phyloP scores from a whole-genome alignment of 1,140 invertebrate genomes.

The Drosophila prosaltans region DNA sequence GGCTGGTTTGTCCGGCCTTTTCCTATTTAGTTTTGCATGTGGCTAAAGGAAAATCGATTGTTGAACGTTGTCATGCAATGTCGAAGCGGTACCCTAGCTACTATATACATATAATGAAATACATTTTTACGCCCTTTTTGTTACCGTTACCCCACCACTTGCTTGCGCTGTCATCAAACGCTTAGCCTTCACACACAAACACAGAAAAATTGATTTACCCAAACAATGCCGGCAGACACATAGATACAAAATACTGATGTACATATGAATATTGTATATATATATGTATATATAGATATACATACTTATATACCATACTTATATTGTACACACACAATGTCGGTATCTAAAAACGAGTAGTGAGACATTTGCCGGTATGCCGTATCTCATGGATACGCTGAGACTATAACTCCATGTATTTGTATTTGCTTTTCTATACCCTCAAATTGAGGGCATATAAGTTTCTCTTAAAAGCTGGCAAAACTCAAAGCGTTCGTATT shows the following conservation, averaged over 20 bases:
- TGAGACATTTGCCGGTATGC: slow-evolving; percentile 14
- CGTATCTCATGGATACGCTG: slow-evolving; percentile 67
- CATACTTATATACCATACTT: slow-evolving; percentile 15
- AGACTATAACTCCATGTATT: slow-evolving; percentile 35
- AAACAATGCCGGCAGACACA: slow-evolving; percentile 59
- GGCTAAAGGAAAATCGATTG: slow-evolving; percentile 65
- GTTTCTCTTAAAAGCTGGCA: slow-evolving; percentile 31
- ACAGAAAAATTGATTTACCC: slow-evolving; percentile 69
- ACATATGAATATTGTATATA: slow-evolving; percentile 17
- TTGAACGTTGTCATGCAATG: slow-evolving; percentile 64
- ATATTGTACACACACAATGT: slow-evolving; percentile 4
- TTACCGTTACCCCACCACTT: slow-evolving; percentile 12
- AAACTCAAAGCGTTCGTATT: too few species aligned
- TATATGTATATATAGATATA: slow-evolving; percentile 15
- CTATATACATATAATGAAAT: slow-evolving; percentile 32
- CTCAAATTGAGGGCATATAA: slow-evolving; percentile 27
- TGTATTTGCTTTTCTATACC: slow-evolving; percentile 29
- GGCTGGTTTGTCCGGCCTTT: slow-evolving; percentile 20
- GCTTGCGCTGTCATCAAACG: neutral
- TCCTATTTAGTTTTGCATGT: slow-evolving; percentile 30
- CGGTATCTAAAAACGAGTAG: slow-evolving; percentile 15
- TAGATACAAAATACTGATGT: slow-evolving; percentile 27
- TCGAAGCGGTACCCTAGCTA: slow-evolving; percentile 9
- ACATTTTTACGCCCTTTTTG: slow-evolving; percentile 35
- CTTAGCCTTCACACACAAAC: slow-evolving; percentile 44